Conservation (phyloP, 2,888 invertebrate species). For the Megalurothrips usitatus region DNA sequence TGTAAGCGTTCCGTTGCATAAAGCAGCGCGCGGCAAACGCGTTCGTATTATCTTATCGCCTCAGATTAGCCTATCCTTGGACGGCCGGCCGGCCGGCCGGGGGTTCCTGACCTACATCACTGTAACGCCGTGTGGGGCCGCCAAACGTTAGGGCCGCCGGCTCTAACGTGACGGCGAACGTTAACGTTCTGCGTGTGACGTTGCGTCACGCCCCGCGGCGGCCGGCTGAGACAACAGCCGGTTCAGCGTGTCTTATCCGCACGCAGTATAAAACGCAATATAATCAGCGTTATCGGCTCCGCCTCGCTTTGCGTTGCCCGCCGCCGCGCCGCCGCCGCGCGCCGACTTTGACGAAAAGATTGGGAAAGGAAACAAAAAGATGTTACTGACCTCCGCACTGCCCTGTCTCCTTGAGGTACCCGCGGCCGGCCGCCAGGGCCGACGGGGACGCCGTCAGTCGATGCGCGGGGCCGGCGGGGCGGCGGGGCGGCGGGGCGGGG, state of each 20-base stretch:
- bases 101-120: slow-evolving; percentile 19
- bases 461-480: neutral
- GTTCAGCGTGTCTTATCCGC: no score
- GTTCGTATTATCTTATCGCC: neutral
- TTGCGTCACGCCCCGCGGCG: no score
- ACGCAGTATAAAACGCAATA: no score
- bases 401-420: neutral
- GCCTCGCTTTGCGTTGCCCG: no score
- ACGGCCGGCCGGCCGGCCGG: no score
- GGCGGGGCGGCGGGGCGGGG: neutral
- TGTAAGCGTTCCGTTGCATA: neutral
- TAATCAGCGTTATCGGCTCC: no score
- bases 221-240: no score
- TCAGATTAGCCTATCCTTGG: neutral
- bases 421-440: no score
- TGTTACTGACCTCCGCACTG: neutral
- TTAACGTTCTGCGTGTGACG: no score
- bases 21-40: neutral
- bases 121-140: neutral
- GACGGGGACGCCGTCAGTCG: neutral
- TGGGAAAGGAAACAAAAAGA: neutral
- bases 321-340: no score
- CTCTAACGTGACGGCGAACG: no score
- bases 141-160: neutral
- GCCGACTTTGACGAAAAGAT: no score